Percentiles rank a stretch among this genome's conserved stretches.
phyloP scores from a whole-genome alignment of 2,888 invertebrate genomes.

The Antitype chi region DNA sequence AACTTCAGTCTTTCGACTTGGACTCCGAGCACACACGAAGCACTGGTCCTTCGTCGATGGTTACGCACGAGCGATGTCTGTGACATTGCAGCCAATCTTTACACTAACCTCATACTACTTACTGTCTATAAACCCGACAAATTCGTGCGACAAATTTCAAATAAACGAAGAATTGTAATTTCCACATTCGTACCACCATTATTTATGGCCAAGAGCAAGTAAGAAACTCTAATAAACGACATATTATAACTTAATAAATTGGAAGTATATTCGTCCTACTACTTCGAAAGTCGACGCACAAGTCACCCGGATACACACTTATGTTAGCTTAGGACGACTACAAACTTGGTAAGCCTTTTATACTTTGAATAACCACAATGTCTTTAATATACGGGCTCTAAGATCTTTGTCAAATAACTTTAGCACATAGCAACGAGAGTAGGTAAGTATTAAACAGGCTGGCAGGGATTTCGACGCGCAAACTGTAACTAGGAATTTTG shows the following conservation, averaged over 20 bases:
- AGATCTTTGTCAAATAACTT: constrained; percentile 48
- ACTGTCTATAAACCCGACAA: not conserved
- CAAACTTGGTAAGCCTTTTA: constrained; percentile 65
- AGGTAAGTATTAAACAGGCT: too few relatives aligned
- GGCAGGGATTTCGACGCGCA: too few relatives aligned
- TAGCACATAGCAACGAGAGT: not conserved
- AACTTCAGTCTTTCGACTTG: too few relatives aligned
- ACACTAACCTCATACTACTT: not conserved
- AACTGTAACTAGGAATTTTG: too few relatives aligned
- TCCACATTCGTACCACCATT: too few relatives aligned
- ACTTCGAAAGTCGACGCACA: constrained; percentile 35
- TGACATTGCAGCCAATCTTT: not conserved
- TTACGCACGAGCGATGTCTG: not conserved
- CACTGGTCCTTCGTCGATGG: not conserved
- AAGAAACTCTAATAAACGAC: not conserved
- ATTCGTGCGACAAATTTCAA: not conserved
- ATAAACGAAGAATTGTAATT: not conserved
- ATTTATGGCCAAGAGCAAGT: not conserved
- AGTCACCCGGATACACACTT: constrained; percentile 32
- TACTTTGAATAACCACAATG: constrained; percentile 62
- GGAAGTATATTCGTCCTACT: not conserved
- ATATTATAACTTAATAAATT: constrained; percentile 20
- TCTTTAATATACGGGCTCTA: constrained; percentile 56
- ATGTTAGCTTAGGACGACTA: constrained; percentile 72
- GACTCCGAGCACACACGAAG: not conserved